phyloP scores from a whole-genome alignment of 2,113 vertebrate species.

The Notechis scutatus region DNA sequence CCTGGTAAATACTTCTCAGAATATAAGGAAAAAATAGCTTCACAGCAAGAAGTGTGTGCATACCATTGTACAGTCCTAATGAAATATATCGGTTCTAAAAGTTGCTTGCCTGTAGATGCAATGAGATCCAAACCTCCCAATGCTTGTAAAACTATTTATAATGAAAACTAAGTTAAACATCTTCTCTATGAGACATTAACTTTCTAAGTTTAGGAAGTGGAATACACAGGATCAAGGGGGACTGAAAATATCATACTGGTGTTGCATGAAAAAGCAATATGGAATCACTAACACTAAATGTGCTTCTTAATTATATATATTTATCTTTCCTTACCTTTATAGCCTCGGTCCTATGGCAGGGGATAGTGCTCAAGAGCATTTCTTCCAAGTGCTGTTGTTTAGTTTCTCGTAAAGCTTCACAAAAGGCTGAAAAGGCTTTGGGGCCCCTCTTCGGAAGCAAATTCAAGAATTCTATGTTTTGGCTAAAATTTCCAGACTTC shows the following conservation, averaged over 20 bases:
- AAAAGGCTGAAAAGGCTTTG: constrained; percentile 84
- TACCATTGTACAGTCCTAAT: background rate
- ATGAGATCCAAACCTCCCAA: background rate
- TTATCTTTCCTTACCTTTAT: constrained; percentile 49
- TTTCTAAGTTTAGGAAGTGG: background rate
- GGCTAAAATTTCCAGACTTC: constrained; percentile 76
- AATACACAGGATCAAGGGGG: background rate
- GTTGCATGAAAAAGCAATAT: background rate
- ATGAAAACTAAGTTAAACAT: background rate
- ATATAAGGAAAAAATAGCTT: background rate
- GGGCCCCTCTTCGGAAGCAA: constrained; percentile 91
- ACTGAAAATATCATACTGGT: background rate
- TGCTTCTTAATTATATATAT: background rate
- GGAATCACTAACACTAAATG: background rate
- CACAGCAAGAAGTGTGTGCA: background rate
- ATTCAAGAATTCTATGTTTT: constrained; percentile 79
- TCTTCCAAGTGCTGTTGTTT: constrained; percentile 85
- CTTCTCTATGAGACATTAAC: background rate
- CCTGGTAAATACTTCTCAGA: background rate
- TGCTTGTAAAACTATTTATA: background rate
- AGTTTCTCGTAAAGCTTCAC: constrained; percentile 80
- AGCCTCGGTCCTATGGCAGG: constrained; percentile 7
- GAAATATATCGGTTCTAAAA: background rate
- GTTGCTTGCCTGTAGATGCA: background rate
- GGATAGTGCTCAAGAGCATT: constrained; percentile 55